Base-by-base conservation (phyloP, 2,113 vertebrate species). In the Calyptomena viridis region DNA sequence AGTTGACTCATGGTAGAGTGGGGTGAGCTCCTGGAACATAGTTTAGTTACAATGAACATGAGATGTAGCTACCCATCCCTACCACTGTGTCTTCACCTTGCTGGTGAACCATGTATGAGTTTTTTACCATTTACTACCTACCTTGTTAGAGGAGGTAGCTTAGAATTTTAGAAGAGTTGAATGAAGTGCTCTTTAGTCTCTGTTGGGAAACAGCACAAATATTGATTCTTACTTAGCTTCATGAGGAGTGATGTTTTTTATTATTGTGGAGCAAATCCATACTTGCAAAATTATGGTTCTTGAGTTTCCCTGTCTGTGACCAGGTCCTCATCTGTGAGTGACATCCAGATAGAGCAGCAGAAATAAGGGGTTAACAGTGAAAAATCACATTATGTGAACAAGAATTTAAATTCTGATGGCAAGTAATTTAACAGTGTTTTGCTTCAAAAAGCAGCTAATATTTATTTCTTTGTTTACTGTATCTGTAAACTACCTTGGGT, bases 11-110 rank as follows among this genome's bases (percentile, higher is more conserved):
- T 37, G 47, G 8, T 59, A n/a, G 16, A 21, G 7, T 37, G 15
- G 11, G 3, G 7, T 50, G 27, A 3, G 5, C 37, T 60, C 77
- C 23, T 66, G 62, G 39, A 56, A 46, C 6, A 4, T 0, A 0
- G 5, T 33, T 18, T 67, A 67, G 52, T 91, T 71, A 37, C 14
- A 53, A 2, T 21, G 62, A 63, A 53, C 15, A 35, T 58, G 58
- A 42, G 46, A 33, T 33, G 23, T 69, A 63, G 33, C 31, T 82
- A 14, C 14, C 20, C 6, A 16, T 56, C 28, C 16, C 14, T 49
- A 14, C 18, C 6, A 2, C 1, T 77, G 13, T 16, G 11, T n/a
- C 22, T 76, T 23, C 81, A 24, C 60, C 40, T 82, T 71, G 40
- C 9, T 37, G 42, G 28, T 82, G 31, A 71, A 10, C 33, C 4